phyloP scores from a whole-genome alignment of 2,113 vertebrate genomes.

The Oryzias celebensis region DNA sequence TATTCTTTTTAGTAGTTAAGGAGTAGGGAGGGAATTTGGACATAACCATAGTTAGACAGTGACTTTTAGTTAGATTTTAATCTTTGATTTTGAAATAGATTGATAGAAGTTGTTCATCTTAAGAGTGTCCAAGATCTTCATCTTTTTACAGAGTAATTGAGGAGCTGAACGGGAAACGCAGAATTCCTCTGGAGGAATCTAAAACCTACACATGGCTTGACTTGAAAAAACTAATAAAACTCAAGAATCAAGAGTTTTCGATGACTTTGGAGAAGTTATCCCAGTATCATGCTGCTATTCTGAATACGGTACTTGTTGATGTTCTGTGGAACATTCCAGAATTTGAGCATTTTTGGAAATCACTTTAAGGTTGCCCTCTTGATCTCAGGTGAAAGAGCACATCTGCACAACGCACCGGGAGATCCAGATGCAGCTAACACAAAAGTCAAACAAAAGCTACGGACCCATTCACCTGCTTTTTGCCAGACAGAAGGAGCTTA shows the following conservation, averaged over 20 bases:
- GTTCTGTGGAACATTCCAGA: neutral
- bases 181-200: conserved; percentile 70
- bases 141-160: conserved; percentile 72
- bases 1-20: too few species aligned
- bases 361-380: neutral
- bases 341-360: neutral
- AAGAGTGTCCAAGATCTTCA: neutral
- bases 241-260: conserved; percentile 41
- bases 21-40: too few species aligned
- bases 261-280: conserved; percentile 67
- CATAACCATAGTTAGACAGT: neutral
- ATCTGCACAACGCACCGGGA: conserved; percentile 69
- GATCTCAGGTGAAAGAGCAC: conserved; percentile 75
- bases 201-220: conserved; percentile 68
- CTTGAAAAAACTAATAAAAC: conserved; percentile 61
- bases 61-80: neutral
- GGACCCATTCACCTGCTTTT: conserved; percentile 66
- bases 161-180: conserved; percentile 70
- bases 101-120: neutral
- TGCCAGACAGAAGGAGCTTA: conserved; percentile 48
- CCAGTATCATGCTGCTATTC: conserved; percentile 49
- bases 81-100: neutral
- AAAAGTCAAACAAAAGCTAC: conserved; percentile 20
- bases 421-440: conserved; percentile 62
- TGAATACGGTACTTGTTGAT: conserved; percentile 67